Conservation (phyloP, 2,113 vertebrate species). For the Parotia lawesii region DNA sequence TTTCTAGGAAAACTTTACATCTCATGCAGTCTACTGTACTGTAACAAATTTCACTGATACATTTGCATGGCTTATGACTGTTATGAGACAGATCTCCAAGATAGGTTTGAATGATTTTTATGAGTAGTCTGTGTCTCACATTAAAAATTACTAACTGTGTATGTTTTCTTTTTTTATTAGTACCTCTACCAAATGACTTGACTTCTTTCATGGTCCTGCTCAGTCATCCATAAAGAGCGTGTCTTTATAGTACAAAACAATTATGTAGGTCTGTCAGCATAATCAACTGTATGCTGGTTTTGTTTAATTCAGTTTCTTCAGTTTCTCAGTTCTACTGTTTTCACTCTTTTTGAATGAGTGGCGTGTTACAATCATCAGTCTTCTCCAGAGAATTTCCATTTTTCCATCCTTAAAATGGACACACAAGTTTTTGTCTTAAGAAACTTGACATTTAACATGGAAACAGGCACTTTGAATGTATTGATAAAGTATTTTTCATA, state of each 20-base stretch:
- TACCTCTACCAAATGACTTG: neutral
- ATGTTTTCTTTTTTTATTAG: neutral
- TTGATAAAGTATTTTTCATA: neutral
- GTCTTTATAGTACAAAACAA: neutral
- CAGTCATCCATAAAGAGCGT: neutral
- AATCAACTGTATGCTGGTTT: neutral
- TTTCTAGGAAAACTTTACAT: neutral
- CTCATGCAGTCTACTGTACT: neutral
- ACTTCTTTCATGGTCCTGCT: neutral
- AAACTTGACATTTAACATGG: neutral
- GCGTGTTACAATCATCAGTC: rapidly evolving
- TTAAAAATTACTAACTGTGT: neutral
- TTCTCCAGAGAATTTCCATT: neutral
- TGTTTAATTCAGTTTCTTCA: neutral
- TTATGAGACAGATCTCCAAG: neutral
- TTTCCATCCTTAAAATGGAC: neutral
- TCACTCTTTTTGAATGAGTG: neutral
- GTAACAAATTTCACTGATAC: neutral
- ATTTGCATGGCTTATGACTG: neutral
- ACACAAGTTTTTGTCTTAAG: neutral
- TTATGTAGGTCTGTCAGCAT: neutral
- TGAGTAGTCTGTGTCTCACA: neutral
- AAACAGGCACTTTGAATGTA: neutral
- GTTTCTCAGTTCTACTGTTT: neutral
- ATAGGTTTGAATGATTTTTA: neutral